Evolutionary conservation across 92 coral and sea anemone genomes (phyloP), one percentile per base, ranked within the genome.

Genomic region (Bergia sp.): DNA sequence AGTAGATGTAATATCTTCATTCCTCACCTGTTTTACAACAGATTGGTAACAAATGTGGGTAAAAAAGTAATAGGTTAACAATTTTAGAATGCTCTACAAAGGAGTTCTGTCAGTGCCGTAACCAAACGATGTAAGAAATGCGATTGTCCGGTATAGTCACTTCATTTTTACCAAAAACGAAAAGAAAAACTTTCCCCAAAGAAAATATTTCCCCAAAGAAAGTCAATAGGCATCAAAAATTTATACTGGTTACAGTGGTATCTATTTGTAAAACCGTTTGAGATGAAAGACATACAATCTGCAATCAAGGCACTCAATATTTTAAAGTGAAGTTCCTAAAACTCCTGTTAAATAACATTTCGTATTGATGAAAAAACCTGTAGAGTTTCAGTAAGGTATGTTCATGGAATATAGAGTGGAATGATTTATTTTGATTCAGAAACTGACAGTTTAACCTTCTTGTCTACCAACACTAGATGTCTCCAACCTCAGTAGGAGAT

Each of bases 401-500:
- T 21, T 21, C 0, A 13, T 57, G 66, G 21, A 61, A 16, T 61
- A 1, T 11, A 37, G 4, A 23, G 13, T 29, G 15, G 39, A 45
- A 7, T 5, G 7, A 7, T 45, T 53, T 80, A 5, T 13, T 80
- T 7, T 73, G 1, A 58, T 80, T 55, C 0, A 6, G 2, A 38
- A 23, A 16, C 6, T 80, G 40, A 80, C 85, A 53, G 7, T 53
- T 50, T 53, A 61, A 61, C 69, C n/a, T 45, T 76, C 50, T 41
- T 47, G 2, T 50, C 12, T 73, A 12, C 37, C 64, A 16, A 55
- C 53, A 45, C 0, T 40, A 77, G 81, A 38, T 29, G 82, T 86
- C 83, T 50, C 57, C 73, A 55, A 64, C 21, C 71, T 77, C 82
- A 36, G 79, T 37, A 9, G 78, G 87, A 47, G 87, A 89, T 55